Evolutionary conservation across 2,797 vertebrate species (phyloP), one percentile per base, ranked within the genome.

Genomic region (Tragopan temminckii): DNA sequence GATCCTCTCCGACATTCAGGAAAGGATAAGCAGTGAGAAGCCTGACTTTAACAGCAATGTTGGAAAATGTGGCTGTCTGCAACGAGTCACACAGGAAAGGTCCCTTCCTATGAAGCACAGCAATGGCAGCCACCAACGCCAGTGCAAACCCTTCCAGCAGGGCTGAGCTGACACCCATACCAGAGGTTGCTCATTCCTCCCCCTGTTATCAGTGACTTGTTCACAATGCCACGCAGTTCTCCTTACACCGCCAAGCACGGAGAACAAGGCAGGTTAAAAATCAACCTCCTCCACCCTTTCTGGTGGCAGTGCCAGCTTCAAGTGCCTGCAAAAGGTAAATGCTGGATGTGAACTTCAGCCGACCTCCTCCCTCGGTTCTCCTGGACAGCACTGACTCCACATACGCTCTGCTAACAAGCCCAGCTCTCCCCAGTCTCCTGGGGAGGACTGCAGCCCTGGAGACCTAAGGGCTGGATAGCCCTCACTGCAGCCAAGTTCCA

Each of bases 231-330:
- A 4, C 13, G 79, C 76, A 27, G 35, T 46, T 78, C 93, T 88
- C 91, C 81, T 88, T 20, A 61, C 50, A 24, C 91, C 57, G 85
- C 92, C 85, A 88, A 85, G 91, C 93, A 91, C 24, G 0, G 69
- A 42, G 87, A 95, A 58, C 25, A 24, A 55, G 69, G 38, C 85
- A 50, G 95, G 96, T 96, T 96, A 95, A 95, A 94, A 94, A 91
- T 88, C 91, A 95, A 95, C 94, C 88, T 94, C 76, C 95, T 79
- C 94, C 93, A 89, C 77, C 91, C 88, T 42, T 81, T 68, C 6
- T 36, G 77, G 87, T 66, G 91, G 82, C 94, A 83, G 53, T 7
- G 42, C 63, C 94, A 89, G 72, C 46, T 48, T 66, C 29, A 57
- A 89, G 77, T 43, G 70, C 66, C 91, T 87, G 75, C 19, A 72